Evolutionary conservation across 2,797 vertebrate genomes (phyloP).

Genomic region (Chrosomus eos): DNA sequence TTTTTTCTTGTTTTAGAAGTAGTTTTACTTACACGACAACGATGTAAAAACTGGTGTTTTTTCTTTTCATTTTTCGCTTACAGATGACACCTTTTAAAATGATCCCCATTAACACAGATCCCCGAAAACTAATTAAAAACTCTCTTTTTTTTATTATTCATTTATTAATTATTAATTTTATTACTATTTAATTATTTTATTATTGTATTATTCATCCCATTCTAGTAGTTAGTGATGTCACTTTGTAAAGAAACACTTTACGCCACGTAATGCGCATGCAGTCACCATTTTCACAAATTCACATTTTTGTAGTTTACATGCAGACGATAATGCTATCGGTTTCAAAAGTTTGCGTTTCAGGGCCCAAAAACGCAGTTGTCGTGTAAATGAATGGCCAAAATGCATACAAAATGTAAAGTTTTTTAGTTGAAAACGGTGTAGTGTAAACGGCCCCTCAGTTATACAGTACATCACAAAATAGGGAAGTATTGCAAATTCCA

Average conservation of each 20-base stretch:
- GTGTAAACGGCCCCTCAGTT: not conserved
- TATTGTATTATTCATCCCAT: not conserved
- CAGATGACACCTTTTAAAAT: not conserved
- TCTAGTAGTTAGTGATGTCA: not conserved
- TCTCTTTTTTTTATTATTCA: too few relatives aligned
- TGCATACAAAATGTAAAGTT: fast-evolving
- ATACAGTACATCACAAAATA: not conserved
- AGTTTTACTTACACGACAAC: not conserved
- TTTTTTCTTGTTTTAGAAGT: not conserved
- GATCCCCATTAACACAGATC: not conserved
- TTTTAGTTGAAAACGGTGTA: not conserved
- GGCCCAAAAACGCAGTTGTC: not conserved
- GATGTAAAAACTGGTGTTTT: not conserved
- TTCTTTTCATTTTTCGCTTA: not conserved
- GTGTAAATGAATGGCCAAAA: not conserved
- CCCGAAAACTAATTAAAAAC: not conserved
- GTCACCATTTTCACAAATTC: too few relatives aligned
- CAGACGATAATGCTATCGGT: too few relatives aligned
- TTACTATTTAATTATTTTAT: too few relatives aligned
- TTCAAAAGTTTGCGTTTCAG: not conserved
- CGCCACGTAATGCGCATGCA: too few relatives aligned
- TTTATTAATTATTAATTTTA: too few relatives aligned
- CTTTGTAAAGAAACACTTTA: not conserved
- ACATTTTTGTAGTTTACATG: not conserved
- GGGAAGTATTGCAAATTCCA: not conserved